phyloP scores from a whole-genome alignment of 1,140 invertebrate species.

The Calliopsis andreniformis region DNA sequence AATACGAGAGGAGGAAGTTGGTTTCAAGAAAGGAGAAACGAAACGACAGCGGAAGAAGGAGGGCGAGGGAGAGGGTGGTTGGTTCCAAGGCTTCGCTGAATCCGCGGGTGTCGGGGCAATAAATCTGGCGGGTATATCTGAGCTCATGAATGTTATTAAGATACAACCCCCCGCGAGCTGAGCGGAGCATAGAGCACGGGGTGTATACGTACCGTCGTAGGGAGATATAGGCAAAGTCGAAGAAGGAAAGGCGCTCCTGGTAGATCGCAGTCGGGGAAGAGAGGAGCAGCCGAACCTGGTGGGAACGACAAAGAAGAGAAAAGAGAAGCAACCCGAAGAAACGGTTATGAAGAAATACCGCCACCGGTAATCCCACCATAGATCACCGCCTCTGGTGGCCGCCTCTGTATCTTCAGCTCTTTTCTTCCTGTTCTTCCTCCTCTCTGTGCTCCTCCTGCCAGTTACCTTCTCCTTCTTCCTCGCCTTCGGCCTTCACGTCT shows the following conservation, averaged over 20 bases:
- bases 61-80: constrained; percentile 29
- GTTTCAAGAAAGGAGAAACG: background rate
- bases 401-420: constrained; percentile 70
- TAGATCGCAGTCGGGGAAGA: constrained; percentile 41
- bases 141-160: constrained; percentile 83
- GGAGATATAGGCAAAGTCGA: constrained; percentile 63
- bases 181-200: constrained; percentile 55
- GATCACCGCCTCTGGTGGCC: constrained; percentile 75
- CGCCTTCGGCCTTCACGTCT: constrained; percentile 42
- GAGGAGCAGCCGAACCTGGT: constrained; percentile 35
- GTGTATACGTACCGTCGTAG: constrained; percentile 59
- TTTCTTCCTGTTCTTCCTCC: constrained; percentile 62
- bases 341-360: constrained; percentile 80
- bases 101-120: constrained; percentile 78
- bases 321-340: constrained; percentile 65
- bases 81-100: constrained; percentile 72
- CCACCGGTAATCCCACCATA: constrained; percentile 78
- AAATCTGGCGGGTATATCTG: constrained; percentile 81
- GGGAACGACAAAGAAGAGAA: constrained; percentile 48
- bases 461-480: constrained; percentile 33
- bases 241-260: constrained; percentile 54
- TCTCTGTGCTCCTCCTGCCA: constrained; percentile 28
- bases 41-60: constrained; percentile 12
- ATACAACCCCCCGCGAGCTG: constrained; percentile 80
- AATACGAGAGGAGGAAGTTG: background rate